Base-by-base conservation (phyloP, 2,113 vertebrate genomes). In the Labrus mixtus region DNA sequence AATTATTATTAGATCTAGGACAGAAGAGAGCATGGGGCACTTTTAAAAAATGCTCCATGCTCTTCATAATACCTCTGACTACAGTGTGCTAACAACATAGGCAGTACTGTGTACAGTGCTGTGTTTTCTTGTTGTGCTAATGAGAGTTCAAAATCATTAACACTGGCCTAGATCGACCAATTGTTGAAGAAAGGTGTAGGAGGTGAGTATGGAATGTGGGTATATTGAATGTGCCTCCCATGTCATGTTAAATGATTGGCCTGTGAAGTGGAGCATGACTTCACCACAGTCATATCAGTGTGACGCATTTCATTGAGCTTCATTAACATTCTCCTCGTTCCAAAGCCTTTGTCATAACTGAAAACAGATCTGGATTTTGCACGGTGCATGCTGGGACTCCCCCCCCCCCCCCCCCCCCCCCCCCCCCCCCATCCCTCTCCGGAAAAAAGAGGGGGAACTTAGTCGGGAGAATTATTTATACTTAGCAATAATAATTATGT, bases 251-350 rank as follows among this genome's bases (percentile, higher is more conserved):
- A 33, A 33, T 33, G 50, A 15, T 37, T 33, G 19, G 20, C 64
- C 17, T 46, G 12, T 55, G 62, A 70, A 70, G 54, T 72, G 68
- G 66, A 68, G 75, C 66, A 55, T 83, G 67, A 83, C 82, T 72
- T 85, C 87, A 87, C 68, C 78, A 9, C 50, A 50, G 58, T 17
- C 58, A 74, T 68, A 75, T 67, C 37, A 68, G 75, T 22, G 55
- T 89, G 90, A 91, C 83, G 78, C 81, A 86, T 69, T 39, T 69
- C 69, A 73, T 61, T 7, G 63, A 62, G 76, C 67, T 78, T 89
- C 83, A 86, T 89, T 87, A 82, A 81, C 73, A 84, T 89, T 79
- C 73, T 13, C 25, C 54, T 64, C 76, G 69, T 73, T 78, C 83
- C 78, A 60, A 50, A 54, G 69, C 48, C 54, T 75, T 62, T 61